Evolutionary conservation across 2,113 vertebrate species (phyloP), one percentile per base, ranked within the genome.

Genomic region (Clupea harengus): DNA sequence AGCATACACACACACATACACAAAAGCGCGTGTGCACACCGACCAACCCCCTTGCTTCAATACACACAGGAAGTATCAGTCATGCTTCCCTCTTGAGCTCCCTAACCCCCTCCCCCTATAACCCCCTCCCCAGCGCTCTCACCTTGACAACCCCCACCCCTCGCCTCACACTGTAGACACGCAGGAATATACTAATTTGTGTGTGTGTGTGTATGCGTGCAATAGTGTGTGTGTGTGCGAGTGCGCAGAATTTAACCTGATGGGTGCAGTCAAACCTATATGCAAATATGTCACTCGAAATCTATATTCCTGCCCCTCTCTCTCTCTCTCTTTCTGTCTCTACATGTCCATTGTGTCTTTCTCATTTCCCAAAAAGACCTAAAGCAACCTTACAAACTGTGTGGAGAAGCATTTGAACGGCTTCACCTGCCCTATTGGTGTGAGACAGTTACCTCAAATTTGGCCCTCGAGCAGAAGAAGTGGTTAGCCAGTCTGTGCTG

Each of bases 261-360:
- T 85, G 64, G 93, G 94, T 94, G 93, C 94, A 95, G 94, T 95
- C 93, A 95, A 93, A 94, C 92, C 91, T 94, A 93, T 95, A 95
- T 95, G 93, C 94, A 95, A 95, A 93, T 93, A 92, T 89, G 92
- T 90, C 91, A 93, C 92, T 92, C 92, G 90, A 89, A 72, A 45
- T n/a, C 84, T 81, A 52, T 46, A 25, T 6, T 46, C 20, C 50
- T 47, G 50, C 92, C 92, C 91, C 75, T 72, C 81, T 60, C 49
- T n/a, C 32, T 91, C 91, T 93, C 92, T 91, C 92, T 93, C 92
- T 91, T 91, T 93, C 89, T 87, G 90, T 93, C 93, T 94, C 90
- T 91, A 92, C 91, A 92, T 93, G 92, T 93, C 92, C 93, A 94
- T 92, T 89, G 84, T 39, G 0, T 78, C 18, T 15, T 8, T 13